These are phyloP conservation scores for Pygathrix nemaeus DNA, from an alignment of 2,113 vertebrate genomes.

Conservation along the genomic window DNA sequence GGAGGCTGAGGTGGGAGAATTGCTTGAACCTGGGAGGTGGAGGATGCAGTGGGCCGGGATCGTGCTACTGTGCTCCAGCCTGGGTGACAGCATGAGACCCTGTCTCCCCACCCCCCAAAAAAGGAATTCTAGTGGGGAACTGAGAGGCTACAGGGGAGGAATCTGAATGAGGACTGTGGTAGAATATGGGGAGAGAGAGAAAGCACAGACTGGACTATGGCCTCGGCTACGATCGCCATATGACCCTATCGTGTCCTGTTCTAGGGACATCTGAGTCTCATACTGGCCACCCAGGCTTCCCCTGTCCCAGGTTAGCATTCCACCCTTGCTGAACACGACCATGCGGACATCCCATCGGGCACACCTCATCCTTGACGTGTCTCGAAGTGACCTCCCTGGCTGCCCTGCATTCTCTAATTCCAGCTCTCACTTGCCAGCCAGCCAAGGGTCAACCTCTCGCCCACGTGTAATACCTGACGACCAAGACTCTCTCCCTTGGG, in stretches of 20 bases:
- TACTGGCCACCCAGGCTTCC: background rate
- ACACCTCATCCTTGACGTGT: background rate
- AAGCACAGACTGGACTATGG: rapidly evolving
- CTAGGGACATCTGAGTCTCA: background rate
- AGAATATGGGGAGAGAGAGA: background rate
- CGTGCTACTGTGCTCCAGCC: too few species aligned
- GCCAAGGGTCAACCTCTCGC: background rate
- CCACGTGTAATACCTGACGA: background rate
- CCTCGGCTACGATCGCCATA: background rate
- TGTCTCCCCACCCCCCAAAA: too few species aligned
- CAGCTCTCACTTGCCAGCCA: background rate
- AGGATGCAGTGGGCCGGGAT: too few species aligned
- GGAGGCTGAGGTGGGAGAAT: too few species aligned
- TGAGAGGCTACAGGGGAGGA: background rate
- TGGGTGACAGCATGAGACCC: too few species aligned
- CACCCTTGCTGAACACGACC: background rate
- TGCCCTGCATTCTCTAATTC: background rate
- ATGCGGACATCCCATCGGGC: background rate
- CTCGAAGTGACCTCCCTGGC: background rate
- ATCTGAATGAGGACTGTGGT: background rate
- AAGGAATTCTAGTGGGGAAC: background rate
- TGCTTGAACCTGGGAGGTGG: too few species aligned
- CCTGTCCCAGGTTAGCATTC: background rate
- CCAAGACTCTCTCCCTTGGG: background rate
- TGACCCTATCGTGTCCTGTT: background rate